Evolutionary conservation across 1,140 invertebrate species (phyloP).

Genomic region (Tetragnatha versicolor): DNA sequence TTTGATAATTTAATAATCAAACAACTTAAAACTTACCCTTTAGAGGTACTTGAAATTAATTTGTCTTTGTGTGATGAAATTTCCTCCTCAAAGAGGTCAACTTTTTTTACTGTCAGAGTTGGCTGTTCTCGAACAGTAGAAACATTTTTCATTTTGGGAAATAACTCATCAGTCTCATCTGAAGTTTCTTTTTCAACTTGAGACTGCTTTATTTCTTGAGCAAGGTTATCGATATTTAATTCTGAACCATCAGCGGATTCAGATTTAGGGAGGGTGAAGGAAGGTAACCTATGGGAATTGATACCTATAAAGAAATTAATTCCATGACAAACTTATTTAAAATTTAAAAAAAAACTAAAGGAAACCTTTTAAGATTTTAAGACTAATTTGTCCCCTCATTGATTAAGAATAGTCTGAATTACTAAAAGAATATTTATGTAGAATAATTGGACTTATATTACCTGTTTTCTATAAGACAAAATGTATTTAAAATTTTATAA

Average conservation of each 20-base stretch:
- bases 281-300: slow-evolving; percentile 31
- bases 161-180: not conserved
- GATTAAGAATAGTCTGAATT: no score
- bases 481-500: no score
- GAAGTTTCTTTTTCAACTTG: not conserved
- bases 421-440: no score
- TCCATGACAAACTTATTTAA: no score
- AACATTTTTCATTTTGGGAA: slow-evolving; percentile 39
- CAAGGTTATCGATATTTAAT: not conserved
- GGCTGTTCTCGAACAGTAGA: not conserved
- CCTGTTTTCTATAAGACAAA: no score
- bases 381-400: no score
- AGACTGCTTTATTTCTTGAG: not conserved
- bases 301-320: slow-evolving; percentile 43
- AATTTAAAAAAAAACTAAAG: no score
- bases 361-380: no score
- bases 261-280: slow-evolving; percentile 3
- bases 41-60: not conserved
- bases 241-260: not conserved
- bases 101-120: not conserved
- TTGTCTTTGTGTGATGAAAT: not conserved
- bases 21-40: not conserved
- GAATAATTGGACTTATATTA: no score
- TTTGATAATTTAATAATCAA: no score
- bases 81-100: slow-evolving; percentile 36